phyloP scores from a whole-genome alignment of 1,140 invertebrate species.

The Maconellicoccus hirsutus region DNA sequence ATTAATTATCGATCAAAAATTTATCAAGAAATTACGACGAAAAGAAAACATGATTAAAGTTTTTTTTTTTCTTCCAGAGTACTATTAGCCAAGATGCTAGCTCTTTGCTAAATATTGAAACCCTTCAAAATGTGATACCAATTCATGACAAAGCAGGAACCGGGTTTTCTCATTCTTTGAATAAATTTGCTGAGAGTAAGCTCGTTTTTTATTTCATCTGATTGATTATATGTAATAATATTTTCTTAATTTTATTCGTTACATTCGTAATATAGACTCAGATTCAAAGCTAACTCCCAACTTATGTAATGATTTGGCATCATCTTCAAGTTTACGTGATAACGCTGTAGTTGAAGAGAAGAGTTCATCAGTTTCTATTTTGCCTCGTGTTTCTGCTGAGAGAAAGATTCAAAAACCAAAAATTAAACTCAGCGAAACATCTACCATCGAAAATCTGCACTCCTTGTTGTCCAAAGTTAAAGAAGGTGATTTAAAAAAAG shows the following conservation, averaged over 20 bases:
- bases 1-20: neutral
- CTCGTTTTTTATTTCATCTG: no score
- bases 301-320: no score
- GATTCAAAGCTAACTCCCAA: no score
- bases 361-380: no score
- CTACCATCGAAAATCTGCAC: neutral
- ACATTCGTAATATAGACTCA: no score
- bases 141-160: neutral
- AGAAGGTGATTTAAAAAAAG: neutral
- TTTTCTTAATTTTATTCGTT: no score
- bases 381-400: neutral
- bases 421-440: neutral
- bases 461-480: neutral
- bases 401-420: neutral
- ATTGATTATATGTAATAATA: no score
- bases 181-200: neutral
- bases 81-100: neutral
- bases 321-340: no score
- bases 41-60: no score
- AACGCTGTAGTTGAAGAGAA: no score
- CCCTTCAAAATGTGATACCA: neutral
- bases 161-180: neutral
- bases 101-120: neutral
- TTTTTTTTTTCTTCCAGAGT: neutral
- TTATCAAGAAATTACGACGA: no score